These are phyloP conservation scores for Oxystoma pomonae DNA, from an alignment of 2,888 invertebrate genomes.

Conservation along the genomic window DNA sequence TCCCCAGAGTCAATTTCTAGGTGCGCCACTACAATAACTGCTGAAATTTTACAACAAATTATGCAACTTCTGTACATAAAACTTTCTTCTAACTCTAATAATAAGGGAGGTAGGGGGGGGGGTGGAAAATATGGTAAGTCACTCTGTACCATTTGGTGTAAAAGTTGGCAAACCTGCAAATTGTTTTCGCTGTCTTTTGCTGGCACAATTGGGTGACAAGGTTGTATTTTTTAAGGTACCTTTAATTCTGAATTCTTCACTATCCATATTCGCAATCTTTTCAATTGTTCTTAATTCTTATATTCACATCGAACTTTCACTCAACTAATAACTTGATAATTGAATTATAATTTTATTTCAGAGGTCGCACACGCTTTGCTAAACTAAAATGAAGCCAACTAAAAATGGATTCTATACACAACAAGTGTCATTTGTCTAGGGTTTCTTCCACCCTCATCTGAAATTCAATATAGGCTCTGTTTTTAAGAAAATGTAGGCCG, in stretches of 20 bases:
- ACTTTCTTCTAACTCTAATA: no score
- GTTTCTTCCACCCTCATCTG: background rate
- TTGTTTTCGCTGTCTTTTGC: no score
- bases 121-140: no score
- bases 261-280: conserved; percentile 45
- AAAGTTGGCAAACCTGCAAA: no score
- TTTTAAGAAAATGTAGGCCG: background rate
- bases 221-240: no score
- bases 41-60: no score
- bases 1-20: no score
- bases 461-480: background rate
- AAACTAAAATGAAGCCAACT: background rate
- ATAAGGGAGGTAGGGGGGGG: no score
- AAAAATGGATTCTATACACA: background rate
- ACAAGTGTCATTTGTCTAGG: background rate
- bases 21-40: no score
- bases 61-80: no score
- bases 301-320: background rate
- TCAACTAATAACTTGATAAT: background rate
- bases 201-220: no score
- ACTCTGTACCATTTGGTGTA: no score
- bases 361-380: background rate
- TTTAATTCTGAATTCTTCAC: conserved; percentile 51
- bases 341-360: background rate
- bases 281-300: background rate